Evolutionary conservation across 2,113 vertebrate genomes (phyloP).

Genomic region (Serilophus lunatus): DNA sequence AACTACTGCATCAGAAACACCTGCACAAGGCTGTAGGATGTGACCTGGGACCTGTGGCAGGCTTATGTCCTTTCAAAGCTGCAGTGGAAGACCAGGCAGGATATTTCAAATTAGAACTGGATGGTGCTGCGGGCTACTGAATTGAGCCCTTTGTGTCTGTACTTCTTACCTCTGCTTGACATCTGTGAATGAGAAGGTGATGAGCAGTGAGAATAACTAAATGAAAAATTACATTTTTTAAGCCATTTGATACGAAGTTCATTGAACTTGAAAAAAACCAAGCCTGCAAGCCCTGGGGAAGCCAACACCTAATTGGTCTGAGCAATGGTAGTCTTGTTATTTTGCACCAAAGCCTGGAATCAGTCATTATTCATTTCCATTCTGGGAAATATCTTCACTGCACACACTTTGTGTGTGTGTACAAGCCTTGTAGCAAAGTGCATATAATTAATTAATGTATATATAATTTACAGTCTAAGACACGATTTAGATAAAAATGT

Average conservation of each 20-base stretch:
- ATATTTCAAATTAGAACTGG: background rate
- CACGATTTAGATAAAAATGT: no score
- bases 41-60: background rate
- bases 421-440: no score
- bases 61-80: background rate
- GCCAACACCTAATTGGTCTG: background rate
- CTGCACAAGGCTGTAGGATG: background rate
- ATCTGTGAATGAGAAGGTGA: background rate
- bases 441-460: no score
- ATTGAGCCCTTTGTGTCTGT: background rate
- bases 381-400: background rate
- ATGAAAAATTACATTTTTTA: background rate
- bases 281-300: background rate
- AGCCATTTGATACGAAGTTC: background rate
- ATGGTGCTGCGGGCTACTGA: background rate
- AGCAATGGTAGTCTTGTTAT: background rate
- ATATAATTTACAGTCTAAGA: no score
- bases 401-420: no score
- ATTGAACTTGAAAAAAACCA: background rate
- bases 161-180: background rate
- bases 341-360: background rate
- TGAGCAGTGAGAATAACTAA: background rate
- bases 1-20: background rate
- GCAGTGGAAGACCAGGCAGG: background rate
- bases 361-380: background rate